Evolutionary conservation across 2,797 vertebrate genomes (phyloP).

Genomic region (Alosa sapidissima): DNA sequence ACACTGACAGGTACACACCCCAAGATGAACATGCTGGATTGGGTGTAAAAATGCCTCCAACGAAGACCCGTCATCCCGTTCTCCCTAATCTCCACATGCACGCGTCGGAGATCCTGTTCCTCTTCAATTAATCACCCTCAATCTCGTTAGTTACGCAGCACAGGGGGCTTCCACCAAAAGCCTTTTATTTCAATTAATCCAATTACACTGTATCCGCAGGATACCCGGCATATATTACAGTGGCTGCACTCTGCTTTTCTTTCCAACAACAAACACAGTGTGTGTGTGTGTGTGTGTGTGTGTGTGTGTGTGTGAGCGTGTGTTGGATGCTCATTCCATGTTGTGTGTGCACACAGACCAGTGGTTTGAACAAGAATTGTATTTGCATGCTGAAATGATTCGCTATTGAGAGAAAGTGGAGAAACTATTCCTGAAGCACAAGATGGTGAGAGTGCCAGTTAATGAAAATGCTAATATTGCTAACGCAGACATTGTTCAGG

Average conservation of each 20-base stretch:
- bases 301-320: neutral
- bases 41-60: neutral
- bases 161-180: slow-evolving; percentile 32
- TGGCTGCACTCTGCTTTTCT: slow-evolving; percentile 10
- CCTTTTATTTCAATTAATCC: slow-evolving; percentile 55
- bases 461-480: neutral
- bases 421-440: neutral
- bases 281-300: neutral
- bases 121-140: slow-evolving; percentile 44
- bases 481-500: neutral
- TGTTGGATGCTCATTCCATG: neutral
- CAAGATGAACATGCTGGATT: neutral
- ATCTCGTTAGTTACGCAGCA: slow-evolving; percentile 45
- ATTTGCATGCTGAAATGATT: neutral
- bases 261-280: slow-evolving; percentile 32
- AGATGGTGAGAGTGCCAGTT: neutral
- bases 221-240: slow-evolving; percentile 18
- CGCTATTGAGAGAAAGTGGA: neutral
- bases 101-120: slow-evolving; percentile 3
- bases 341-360: neutral
- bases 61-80: neutral
- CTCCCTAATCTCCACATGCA: neutral
- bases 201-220: slow-evolving; percentile 49
- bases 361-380: neutral
- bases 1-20: neutral